A percentile compares a stretch with the other conserved stretches of the same genome.
phyloP scores from a whole-genome alignment of 2,888 invertebrate species.

The Eupithecia insigniata region DNA sequence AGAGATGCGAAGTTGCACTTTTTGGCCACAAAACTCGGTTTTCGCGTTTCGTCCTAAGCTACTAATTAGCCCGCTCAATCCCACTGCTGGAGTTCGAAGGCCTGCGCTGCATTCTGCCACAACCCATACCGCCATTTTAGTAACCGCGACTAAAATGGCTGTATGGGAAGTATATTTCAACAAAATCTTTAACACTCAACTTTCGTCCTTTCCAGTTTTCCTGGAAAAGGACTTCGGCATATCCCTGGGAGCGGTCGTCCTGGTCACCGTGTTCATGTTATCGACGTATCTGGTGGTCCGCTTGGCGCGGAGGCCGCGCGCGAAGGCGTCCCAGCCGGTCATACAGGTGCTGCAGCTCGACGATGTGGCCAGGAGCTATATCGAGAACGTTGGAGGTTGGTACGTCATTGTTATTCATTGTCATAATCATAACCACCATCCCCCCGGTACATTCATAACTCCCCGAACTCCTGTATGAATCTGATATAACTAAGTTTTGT shows the following conservation, averaged over 20 bases:
- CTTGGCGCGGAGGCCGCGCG: slow-evolving; percentile 62
- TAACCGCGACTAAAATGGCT: no score
- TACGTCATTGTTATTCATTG: slow-evolving; percentile 39
- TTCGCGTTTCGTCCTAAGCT: no score
- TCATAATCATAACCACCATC: not conserved
- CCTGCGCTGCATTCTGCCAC: no score
- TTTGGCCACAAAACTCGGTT: no score
- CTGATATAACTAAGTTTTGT: no score
- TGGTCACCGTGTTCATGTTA: slow-evolving; percentile 68
- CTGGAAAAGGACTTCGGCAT: slow-evolving; percentile 75
- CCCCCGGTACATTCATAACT: no score
- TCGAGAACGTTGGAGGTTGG: slow-evolving; percentile 74
- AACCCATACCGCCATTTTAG: no score
- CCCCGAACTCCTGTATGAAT: no score
- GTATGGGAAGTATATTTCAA: no score
- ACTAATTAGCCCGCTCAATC: not conserved
- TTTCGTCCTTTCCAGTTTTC: slow-evolving; percentile 56
- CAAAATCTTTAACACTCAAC: not conserved
- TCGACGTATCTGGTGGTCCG: slow-evolving; percentile 65
- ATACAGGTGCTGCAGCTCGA: slow-evolving; percentile 77
- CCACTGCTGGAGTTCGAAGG: not conserved
- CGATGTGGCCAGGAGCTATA: slow-evolving; percentile 73
- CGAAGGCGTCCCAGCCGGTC: slow-evolving; percentile 67
- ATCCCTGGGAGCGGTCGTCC: slow-evolving; percentile 68
- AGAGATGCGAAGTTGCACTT: no score